Percentiles rank a stretch among this genome's conserved stretches.
phyloP scores from a whole-genome alignment of 2,113 vertebrate species.

The Nibea coibor region DNA sequence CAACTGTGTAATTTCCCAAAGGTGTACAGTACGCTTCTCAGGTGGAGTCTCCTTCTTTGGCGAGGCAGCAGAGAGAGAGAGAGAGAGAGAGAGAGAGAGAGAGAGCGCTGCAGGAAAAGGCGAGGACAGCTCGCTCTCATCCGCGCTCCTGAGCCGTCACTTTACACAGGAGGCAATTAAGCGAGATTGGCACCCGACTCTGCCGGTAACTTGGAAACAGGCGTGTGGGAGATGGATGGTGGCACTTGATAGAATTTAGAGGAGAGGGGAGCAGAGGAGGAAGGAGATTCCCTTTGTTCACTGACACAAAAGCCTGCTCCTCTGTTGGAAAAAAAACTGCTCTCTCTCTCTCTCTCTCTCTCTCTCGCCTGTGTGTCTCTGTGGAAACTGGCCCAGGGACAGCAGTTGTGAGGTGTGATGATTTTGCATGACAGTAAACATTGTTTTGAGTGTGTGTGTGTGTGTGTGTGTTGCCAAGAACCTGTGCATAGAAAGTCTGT shows the following conservation, averaged over 20 bases:
- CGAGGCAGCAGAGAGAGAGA: constrained; percentile 19
- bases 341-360: no score
- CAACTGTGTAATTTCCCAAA: constrained; percentile 49
- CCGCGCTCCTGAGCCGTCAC: constrained; percentile 59
- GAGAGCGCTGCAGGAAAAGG: constrained; percentile 41
- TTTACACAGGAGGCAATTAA: constrained; percentile 76
- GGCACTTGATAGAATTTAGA: constrained; percentile 73
- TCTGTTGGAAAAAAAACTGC: constrained; percentile 3
- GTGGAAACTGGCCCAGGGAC: constrained; percentile 56
- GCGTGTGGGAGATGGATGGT: constrained; percentile 70
- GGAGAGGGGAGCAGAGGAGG: constrained; percentile 44
- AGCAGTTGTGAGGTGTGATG: constrained; percentile 55
- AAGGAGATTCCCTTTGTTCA: constrained; percentile 80
- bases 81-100: no score
- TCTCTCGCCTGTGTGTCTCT: constrained; percentile 18
- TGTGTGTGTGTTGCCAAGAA: constrained; percentile 15
- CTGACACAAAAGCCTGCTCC: constrained; percentile 65
- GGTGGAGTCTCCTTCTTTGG: constrained; percentile 46
- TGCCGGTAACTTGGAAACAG: constrained; percentile 79
- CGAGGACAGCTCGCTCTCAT: constrained; percentile 55
- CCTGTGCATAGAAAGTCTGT: constrained; percentile 19
- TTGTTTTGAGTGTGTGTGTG: constrained; percentile 35
- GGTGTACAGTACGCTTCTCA: constrained; percentile 35
- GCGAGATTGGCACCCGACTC: constrained; percentile 71
- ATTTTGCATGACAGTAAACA: constrained; percentile 47